Base-by-base conservation (phyloP, 2,888 invertebrate genomes). In the Trileptium ribeirensis region DNA sequence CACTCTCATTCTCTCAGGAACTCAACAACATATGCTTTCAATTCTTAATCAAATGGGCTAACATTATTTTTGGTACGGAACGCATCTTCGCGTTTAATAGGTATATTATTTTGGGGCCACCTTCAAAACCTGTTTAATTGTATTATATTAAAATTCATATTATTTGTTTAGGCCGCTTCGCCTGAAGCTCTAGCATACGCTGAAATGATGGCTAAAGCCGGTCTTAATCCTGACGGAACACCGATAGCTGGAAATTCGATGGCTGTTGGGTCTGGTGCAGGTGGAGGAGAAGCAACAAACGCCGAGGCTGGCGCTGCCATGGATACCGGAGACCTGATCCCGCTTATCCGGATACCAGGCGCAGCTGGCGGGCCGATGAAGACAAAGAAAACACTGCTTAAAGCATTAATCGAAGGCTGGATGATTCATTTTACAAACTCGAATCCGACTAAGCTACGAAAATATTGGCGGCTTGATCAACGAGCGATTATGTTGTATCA, bases 381-480 rank as follows among this genome's bases (percentile, higher is more conserved):
- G 3, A n/a, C 2, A 24, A 8, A 24, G 24, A 51, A 51, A 24
- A n/a, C 3, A n/a, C 33, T 33, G 24, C 38, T 51, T 34, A 36
- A 36, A 15, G 24, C 79, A 2, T 2, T 64, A 31, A 81, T 81
- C 33, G 87, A 87, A 74, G 87, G 88, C 38, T 88, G 88, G 88
- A 84, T 88, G 84, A 85, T 88, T n/a, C 88, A 88, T 79, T 87
- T 86, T 82, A 86, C 86, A 79, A 82, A 85, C 39, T 82, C 83
- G 0, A 85, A 87, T 38, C 85, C 86, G 1, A 86, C 86, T 31
- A 83, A 86, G 24, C 83, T 87, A 40, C 84, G 86, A 74, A 87
- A 88, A 81, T 88, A 88, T 80, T 88, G 88, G 88, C 82, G 87
- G 75, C 84, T 88, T 79, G 82, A 84, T 33, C 85, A 86, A 82